These are phyloP conservation scores for Conopomorpha cramerella DNA, from an alignment of 1,140 invertebrate species.

Conservation along the genomic window DNA sequence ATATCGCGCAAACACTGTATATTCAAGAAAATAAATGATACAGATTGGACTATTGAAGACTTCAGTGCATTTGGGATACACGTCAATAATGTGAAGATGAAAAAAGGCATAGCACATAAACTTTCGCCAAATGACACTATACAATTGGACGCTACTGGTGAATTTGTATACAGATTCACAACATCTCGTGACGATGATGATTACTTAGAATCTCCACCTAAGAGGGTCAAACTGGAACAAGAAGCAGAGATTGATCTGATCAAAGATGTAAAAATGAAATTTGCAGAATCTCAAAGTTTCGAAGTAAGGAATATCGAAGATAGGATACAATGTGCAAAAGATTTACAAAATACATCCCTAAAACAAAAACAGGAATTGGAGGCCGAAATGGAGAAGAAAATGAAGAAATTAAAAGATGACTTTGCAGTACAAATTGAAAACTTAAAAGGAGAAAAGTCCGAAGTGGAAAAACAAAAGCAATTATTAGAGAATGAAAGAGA, in stretches of 20 bases:
- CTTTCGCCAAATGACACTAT: slow-evolving; percentile 53
- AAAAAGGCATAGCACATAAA: slow-evolving; percentile 20
- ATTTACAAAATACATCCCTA: slow-evolving; percentile 25
- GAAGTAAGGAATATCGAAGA: slow-evolving; percentile 40
- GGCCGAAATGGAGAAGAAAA: slow-evolving; percentile 37
- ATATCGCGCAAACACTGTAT: slow-evolving; percentile 62
- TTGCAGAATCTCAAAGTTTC: slow-evolving; percentile 51
- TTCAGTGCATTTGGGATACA: slow-evolving; percentile 55
- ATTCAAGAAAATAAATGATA: slow-evolving; percentile 29
- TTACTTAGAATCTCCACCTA: slow-evolving; percentile 20
- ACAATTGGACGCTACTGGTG: slow-evolving; percentile 39
- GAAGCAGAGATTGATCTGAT: slow-evolving; percentile 25
- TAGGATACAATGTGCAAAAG: slow-evolving; percentile 40
- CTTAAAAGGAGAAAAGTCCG: slow-evolving; percentile 47
- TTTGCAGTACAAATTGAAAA: slow-evolving; percentile 51
- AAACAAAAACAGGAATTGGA: slow-evolving; percentile 29
- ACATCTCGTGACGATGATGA: slow-evolving; percentile 10
- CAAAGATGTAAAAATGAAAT: slow-evolving; percentile 51
- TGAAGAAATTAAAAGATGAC: slow-evolving; percentile 43
- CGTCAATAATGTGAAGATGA: slow-evolving; percentile 45
- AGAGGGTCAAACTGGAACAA: slow-evolving; percentile 39
- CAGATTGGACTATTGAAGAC: slow-evolving; percentile 39
- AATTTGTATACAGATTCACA: slow-evolving; percentile 54
- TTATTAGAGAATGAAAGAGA: slow-evolving; percentile 40
- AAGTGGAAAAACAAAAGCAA: slow-evolving; percentile 44